phyloP scores from a whole-genome alignment of 2,113 vertebrate species.

The Phyllostomus discolor region DNA sequence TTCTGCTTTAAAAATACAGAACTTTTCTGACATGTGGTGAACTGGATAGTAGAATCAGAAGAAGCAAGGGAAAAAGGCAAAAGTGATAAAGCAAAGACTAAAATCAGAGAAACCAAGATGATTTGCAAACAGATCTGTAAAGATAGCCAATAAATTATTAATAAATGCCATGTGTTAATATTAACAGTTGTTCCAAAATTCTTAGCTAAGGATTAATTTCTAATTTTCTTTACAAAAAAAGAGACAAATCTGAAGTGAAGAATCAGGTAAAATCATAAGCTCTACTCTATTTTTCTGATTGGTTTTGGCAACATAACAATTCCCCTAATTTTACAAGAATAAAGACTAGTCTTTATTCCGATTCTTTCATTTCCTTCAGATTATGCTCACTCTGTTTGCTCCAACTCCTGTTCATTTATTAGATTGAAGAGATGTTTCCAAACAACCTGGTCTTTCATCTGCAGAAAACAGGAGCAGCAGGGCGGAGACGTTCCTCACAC shows the following conservation, averaged over 20 bases:
- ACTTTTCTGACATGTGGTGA: not conserved
- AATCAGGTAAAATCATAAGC: not conserved
- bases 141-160: not conserved
- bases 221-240: not conserved
- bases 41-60: not conserved
- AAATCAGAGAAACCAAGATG: not conserved
- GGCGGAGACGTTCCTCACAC: rapidly evolving
- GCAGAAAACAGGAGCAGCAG: not conserved
- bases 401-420: not conserved
- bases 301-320: not conserved
- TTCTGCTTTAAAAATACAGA: not conserved
- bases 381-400: not conserved
- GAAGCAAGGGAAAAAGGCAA: not conserved
- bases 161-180: not conserved
- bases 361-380: not conserved
- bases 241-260: not conserved
- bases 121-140: not conserved
- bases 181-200: not conserved
- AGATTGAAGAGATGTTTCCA: not conserved
- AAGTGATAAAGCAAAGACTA: not conserved
- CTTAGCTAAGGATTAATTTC: not conserved
- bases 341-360: not conserved
- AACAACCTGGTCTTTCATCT: not conserved
- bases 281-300: not conserved
- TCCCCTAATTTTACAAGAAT: not conserved